Base-by-base conservation (phyloP, 2,797 vertebrate genomes). In the Sebastes trivittatus region DNA sequence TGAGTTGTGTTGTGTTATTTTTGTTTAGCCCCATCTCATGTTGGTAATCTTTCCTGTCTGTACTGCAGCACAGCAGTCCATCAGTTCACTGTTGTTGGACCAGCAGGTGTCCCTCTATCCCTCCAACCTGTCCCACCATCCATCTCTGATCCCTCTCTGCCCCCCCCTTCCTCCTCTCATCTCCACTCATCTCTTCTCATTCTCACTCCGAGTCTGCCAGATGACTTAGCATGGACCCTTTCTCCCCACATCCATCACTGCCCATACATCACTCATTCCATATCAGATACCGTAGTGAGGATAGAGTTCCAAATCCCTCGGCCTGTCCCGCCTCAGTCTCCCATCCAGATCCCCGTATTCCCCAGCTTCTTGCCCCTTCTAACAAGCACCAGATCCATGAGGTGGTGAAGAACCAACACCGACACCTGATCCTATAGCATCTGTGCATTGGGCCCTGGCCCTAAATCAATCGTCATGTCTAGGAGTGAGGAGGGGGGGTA, bases 351-450 rank as follows among this genome's bases (percentile, higher is more conserved):
- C 80, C 29, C 79, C 72, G 73, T 88, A 87, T 87, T 89, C 82
- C 90, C 85, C 82, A 30, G 89, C 89, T 90, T 88, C 86, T 86
- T 82, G 61, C 74, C 78, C 72, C 75, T 69, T 92, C 94, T 95
- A 95, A 95, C 92, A 84, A 95, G 92, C 89, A 80, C 13, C 65
- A 60, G 83, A 86, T 88, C 90, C 91, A 86, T 62, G 89, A 94
- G 94, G 93, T 94, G 93, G 82, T 91, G 93, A 95, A 92, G 90
- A 95, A 92, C 84, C 83, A 90, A 93, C 90, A 93, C 90, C 49
- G 94, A 93, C 91, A 96, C 77, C 83, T 70, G 92, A 96, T 95
- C 95, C 88, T 92, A 90, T 85, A 93, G 93, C 94, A 94, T 95
- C 92, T 94, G 93, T 92, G 92, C 87, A 84, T 90, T 81, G 89